Conservation (phyloP, 2,797 vertebrate species). For the Threskiornis aethiopicus region DNA sequence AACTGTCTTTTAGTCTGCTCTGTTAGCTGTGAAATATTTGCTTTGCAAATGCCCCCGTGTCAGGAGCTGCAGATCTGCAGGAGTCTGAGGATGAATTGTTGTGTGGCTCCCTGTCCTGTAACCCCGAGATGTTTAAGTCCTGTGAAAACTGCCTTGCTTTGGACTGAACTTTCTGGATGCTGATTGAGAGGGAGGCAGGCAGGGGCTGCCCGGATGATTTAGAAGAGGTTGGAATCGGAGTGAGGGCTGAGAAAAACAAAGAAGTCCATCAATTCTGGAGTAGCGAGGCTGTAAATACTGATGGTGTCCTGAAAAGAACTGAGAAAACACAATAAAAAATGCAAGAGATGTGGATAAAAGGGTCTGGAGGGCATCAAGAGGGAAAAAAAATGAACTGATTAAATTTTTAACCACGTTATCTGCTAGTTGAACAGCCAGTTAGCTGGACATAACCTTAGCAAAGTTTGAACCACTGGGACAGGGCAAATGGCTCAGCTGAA, state of each 20-base stretch:
- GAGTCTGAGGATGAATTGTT: not conserved
- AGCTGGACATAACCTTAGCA: conserved; percentile 1
- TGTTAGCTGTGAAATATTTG: conserved; percentile 1
- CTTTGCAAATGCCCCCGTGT: not conserved
- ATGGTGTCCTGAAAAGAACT: conserved; percentile 51
- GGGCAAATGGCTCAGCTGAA: not conserved
- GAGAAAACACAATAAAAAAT: conserved; percentile 60
- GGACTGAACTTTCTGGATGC: not conserved
- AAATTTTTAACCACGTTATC: conserved; percentile 53
- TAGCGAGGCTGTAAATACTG: conserved; percentile 34
- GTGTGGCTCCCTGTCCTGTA: not conserved
- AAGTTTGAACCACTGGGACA: not conserved
- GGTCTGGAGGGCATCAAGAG: conserved; percentile 27
- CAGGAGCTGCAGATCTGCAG: not conserved
- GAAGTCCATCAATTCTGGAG: not conserved
- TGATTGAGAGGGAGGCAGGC: not conserved
- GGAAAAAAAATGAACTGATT: conserved; percentile 16
- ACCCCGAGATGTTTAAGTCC: not conserved
- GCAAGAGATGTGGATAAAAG: conserved; percentile 33
- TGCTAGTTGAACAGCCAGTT: conserved; percentile 48
- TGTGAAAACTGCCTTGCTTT: not conserved
- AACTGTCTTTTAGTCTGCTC: not conserved
- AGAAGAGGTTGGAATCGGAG: not conserved
- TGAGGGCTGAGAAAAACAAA: not conserved
- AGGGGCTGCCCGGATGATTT: not conserved